Evolutionary conservation across 2,888 invertebrate genomes (phyloP).

Genomic region (Caenorhabditis sp.): DNA sequence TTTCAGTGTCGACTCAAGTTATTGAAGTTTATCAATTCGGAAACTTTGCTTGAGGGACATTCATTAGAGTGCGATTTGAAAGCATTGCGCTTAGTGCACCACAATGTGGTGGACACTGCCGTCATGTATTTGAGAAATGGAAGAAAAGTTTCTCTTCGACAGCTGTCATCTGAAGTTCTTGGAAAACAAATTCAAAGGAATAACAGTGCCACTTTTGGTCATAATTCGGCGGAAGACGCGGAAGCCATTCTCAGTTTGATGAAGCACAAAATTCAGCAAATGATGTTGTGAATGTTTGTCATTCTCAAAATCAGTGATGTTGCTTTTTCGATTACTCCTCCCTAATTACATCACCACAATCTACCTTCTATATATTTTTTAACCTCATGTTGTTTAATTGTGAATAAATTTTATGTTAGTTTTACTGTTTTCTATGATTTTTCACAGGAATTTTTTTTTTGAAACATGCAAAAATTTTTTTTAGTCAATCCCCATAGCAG

Average conservation of each 20-base stretch:
- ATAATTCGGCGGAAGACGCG: slow-evolving; percentile 97
- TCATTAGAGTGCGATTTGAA: slow-evolving; percentile 95
- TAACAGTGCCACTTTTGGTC: slow-evolving; percentile 78
- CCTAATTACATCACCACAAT: no score
- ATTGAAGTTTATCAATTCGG: slow-evolving; percentile 85
- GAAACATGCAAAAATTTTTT: no score
- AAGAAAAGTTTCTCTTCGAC: slow-evolving; percentile 84
- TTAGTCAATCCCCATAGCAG: no score
- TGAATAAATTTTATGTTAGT: no score
- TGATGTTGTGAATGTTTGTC: no score
- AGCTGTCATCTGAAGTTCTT: slow-evolving; percentile 84
- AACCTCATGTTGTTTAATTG: no score
- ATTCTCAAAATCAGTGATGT: no score
- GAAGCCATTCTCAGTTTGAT: slow-evolving; percentile 87
- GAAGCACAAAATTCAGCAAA: no score
- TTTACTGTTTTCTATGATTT: no score
- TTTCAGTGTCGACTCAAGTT: slow-evolving; percentile 81
- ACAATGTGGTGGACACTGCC: slow-evolving; percentile 89
- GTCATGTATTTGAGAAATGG: slow-evolving; percentile 82
- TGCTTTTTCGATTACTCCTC: no score
- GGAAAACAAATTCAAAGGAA: slow-evolving; percentile 90
- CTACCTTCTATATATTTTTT: no score
- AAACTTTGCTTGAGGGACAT: slow-evolving; percentile 93
- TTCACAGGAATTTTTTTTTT: no score
- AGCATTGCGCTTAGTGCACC: slow-evolving; percentile 81